Evolutionary conservation across 2,113 vertebrate genomes (phyloP).

Genomic region (Tragulus kanchil): DNA sequence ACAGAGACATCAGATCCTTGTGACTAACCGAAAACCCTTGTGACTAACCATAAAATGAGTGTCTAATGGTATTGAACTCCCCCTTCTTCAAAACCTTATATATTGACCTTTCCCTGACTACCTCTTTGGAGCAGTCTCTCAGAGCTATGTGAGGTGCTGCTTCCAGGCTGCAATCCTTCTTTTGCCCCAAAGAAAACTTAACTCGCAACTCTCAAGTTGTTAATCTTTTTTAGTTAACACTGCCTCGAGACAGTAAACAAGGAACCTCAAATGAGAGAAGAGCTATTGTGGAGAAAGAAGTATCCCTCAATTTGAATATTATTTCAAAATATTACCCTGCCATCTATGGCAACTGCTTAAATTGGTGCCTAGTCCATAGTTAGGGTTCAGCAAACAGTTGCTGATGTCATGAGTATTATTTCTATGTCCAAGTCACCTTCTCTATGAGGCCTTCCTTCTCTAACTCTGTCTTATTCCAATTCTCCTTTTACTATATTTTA

Average conservation of each 20-base stretch:
- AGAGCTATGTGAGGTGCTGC: too few species aligned
- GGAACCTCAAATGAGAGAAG: background rate
- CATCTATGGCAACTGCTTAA: background rate
- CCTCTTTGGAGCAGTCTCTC: too few species aligned
- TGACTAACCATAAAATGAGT: too few species aligned
- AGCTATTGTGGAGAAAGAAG: background rate
- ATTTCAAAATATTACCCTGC: background rate
- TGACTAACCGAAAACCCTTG: too few species aligned
- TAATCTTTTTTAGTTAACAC: too few species aligned
- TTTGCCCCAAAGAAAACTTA: too few species aligned
- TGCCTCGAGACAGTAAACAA: background rate
- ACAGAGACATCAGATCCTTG: too few species aligned
- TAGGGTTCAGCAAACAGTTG: background rate
- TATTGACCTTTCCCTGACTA: too few species aligned
- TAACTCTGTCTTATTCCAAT: background rate
- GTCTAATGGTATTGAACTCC: too few species aligned
- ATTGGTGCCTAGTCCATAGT: background rate
- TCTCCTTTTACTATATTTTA: slow-evolving; percentile 18
- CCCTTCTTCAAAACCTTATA: too few species aligned
- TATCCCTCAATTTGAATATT: background rate
- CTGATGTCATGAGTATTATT: background rate
- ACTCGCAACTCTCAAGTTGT: too few species aligned
- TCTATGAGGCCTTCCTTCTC: background rate
- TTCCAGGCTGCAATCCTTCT: too few species aligned
- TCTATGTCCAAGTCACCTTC: background rate